Evolutionary conservation across 2,888 invertebrate genomes (phyloP), one percentile per base, ranked within the genome.

Genomic region (Plemyria rubiginata): DNA sequence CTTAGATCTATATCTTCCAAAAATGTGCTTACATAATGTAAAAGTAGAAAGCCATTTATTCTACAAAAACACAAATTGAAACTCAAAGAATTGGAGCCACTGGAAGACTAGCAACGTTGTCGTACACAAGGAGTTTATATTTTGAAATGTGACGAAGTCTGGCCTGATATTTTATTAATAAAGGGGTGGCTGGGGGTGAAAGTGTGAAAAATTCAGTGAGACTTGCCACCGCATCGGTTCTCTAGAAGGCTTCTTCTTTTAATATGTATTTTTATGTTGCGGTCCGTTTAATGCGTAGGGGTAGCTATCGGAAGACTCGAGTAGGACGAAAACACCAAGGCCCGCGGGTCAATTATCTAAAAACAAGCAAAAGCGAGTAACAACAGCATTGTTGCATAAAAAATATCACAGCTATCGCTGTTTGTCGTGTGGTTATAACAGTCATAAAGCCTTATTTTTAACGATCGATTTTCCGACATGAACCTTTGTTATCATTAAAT

Each of bases 81-180:
- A 32, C 22, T 3, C 32, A 32, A 32, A 38, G 11, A 38, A 38
- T 38, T 38, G 3, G 9, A 38, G 36, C 36, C 11, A 11, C 36
- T 38, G 11, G 36, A 38, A 38, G 11, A 9, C 36, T 8, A 38
- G 11, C 3, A 43, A 15, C 16, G 16, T 2, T 45, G 45, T 45
- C 45, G 16, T n/a, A 55, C 56, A 70, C 65, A 63, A 62, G 51
- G 58, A 63, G 57, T 62, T 56, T 67, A 67, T 77, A 76, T 74
- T 76, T 82, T 80, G 82, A 84, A 77, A 86, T 86, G 88, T 87
- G 88, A 86, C 86, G 86, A 88, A 86, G 87, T 85, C 82, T 84
- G 74, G 68, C 74, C 71, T 86, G 77, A 88, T 89, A 85, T 87
- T 86, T 88, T 90, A 90, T 90, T 86, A 86, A 89, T 79, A 75